These are phyloP conservation scores for Nycticebus coucang DNA, from an alignment of 2,113 vertebrate species.

Conservation along the genomic window DNA sequence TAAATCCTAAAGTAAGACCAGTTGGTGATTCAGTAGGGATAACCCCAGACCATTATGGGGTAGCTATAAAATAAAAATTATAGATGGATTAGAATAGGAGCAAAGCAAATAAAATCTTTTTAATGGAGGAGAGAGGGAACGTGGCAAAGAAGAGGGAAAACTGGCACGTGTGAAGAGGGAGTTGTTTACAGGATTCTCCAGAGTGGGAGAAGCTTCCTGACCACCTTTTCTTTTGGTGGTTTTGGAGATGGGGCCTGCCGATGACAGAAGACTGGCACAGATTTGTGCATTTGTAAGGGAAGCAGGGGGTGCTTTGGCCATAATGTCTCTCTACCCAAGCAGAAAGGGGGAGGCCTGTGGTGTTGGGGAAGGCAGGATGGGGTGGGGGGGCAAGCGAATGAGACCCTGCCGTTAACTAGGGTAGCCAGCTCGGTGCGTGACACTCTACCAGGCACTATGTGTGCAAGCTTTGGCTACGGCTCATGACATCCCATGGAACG, in stretches of 20 bases:
- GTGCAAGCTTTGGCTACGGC: not conserved
- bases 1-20: conserved; percentile 78
- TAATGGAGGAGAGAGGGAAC: conserved; percentile 66
- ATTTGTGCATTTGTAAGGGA: not conserved
- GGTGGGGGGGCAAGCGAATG: not conserved
- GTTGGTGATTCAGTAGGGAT: conserved; percentile 78
- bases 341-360: not conserved
- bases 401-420: not conserved
- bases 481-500: not conserved
- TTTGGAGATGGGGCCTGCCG: not conserved
- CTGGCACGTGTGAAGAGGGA: not conserved
- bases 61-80: conserved; percentile 81
- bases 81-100: conserved; percentile 81
- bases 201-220: not conserved
- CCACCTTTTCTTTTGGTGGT: not conserved
- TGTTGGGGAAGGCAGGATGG: not conserved
- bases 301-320: not conserved
- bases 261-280: not conserved
- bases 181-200: not conserved
- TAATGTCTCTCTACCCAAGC: not conserved
- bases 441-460: not conserved
- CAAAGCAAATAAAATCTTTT: conserved; percentile 78
- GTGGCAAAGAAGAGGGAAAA: conserved; percentile 45
- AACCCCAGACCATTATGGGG: conserved; percentile 74
- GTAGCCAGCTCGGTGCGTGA: not conserved